Conservation (phyloP, 2,113 vertebrate genomes). For the Ceratotherium simum region DNA sequence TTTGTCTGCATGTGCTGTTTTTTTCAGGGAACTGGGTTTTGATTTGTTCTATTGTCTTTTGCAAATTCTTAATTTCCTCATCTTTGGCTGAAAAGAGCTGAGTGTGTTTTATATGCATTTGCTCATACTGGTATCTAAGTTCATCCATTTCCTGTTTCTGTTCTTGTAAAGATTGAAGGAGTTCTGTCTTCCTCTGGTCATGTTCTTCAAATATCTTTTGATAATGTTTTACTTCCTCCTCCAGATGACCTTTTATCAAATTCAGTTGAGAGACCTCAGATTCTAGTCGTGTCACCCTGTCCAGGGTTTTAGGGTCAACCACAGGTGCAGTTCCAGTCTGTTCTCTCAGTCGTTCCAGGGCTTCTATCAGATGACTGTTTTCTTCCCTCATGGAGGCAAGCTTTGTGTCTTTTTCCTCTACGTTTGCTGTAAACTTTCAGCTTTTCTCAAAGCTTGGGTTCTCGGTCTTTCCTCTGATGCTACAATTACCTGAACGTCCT, state of each 20-base stretch:
- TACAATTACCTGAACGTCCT: slow-evolving; percentile 86
- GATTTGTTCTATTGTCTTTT: slow-evolving; percentile 88
- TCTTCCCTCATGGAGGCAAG: too few species aligned
- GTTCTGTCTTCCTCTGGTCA: slow-evolving; percentile 84
- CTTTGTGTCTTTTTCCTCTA: too few species aligned
- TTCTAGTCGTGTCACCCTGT: slow-evolving; percentile 93
- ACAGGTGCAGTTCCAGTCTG: slow-evolving; percentile 86
- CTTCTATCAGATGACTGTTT: slow-evolving; percentile 89
- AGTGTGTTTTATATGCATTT: slow-evolving; percentile 90
- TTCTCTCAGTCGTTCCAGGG: slow-evolving; percentile 90
- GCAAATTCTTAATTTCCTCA: slow-evolving; percentile 90
- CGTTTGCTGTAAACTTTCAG: too few species aligned
- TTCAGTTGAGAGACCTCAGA: slow-evolving; percentile 91
- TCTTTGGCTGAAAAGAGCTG: slow-evolving; percentile 91
- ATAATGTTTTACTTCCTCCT: slow-evolving; percentile 88
- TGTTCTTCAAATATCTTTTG: slow-evolving; percentile 89
- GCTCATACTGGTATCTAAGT: slow-evolving; percentile 88
- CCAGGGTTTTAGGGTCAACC: slow-evolving; percentile 91
- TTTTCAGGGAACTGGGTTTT: slow-evolving; percentile 84
- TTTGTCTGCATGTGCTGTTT: slow-evolving; percentile 83
- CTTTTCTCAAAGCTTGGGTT: slow-evolving; percentile 81
- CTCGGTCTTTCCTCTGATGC: slow-evolving; percentile 92
- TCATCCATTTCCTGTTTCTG: slow-evolving; percentile 91
- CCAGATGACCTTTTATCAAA: slow-evolving; percentile 84
- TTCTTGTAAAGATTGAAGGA: slow-evolving; percentile 88